Conservation (phyloP, 2,888 invertebrate species). For the Cyrtodaria siliqua region DNA sequence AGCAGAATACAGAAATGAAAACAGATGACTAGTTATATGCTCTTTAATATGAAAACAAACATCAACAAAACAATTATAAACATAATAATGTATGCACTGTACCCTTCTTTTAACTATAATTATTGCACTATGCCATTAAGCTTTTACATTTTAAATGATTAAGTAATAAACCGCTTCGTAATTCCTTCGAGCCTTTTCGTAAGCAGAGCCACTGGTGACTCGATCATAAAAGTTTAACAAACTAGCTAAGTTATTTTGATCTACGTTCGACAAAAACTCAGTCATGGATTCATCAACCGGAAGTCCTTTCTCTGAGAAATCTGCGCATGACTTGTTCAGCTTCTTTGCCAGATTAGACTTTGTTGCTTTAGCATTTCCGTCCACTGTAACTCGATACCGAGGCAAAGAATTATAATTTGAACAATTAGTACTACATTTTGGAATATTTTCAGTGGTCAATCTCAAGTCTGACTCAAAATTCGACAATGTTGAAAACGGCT, state of each 20-base stretch:
- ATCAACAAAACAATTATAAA: too few relatives aligned
- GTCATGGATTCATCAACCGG: slow-evolving; percentile 58
- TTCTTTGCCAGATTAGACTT: slow-evolving; percentile 11
- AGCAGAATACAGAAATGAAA: too few relatives aligned
- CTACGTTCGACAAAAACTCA: slow-evolving; percentile 51
- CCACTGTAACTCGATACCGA: slow-evolving; percentile 50
- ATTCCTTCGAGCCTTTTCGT: slow-evolving; percentile 36
- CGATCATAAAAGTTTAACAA: slow-evolving; percentile 57
- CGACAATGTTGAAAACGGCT: slow-evolving; percentile 42
- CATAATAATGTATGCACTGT: too few relatives aligned
- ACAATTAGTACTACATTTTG: not conserved
- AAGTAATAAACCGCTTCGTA: slow-evolving; percentile 50
- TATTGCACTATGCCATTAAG: slow-evolving; percentile 14
- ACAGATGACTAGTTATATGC: too few relatives aligned
- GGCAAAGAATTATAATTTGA: slow-evolving; percentile 20
- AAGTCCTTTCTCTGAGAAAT: slow-evolving; percentile 30
- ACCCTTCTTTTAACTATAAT: too few relatives aligned
- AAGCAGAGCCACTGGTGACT: slow-evolving; percentile 37
- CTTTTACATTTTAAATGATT: not conserved
- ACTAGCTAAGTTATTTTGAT: slow-evolving; percentile 50
- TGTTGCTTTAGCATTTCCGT: slow-evolving; percentile 2
- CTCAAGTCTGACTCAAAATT: slow-evolving; percentile 38
- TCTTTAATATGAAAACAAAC: too few relatives aligned
- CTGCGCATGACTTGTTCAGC: slow-evolving; percentile 27
- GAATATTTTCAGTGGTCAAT: not conserved